Conservation (phyloP, 2,888 invertebrate species). For the Drosophila meridiana region DNA sequence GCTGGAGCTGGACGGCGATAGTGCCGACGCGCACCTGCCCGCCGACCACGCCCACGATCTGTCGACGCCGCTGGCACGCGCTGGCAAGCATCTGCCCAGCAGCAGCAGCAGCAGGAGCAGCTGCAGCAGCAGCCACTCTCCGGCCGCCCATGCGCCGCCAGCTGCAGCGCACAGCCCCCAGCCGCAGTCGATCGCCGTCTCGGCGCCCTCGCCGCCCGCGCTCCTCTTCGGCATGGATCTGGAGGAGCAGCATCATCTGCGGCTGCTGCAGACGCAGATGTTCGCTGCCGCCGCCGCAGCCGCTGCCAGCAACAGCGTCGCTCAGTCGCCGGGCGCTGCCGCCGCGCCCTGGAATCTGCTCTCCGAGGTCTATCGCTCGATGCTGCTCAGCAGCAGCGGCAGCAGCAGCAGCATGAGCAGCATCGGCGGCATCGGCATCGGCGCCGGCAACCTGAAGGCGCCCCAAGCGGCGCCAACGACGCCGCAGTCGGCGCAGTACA, state of each 20-base stretch:
- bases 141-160: background rate
- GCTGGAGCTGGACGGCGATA: conserved; percentile 57
- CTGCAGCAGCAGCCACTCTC: conserved; percentile 3
- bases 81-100: conserved; percentile 27
- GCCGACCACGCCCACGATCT: conserved; percentile 33
- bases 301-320: conserved; percentile 60
- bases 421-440: background rate
- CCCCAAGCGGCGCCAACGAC: conserved; percentile 43
- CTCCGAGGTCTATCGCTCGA: conserved; percentile 84
- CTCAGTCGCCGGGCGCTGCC: conserved; percentile 15
- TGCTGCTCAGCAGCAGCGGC: conserved; percentile 74
- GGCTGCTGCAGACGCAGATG: conserved; percentile 82
- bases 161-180: conserved; percentile 15
- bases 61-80: conserved; percentile 30
- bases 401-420: background rate
- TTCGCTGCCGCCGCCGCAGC: conserved; percentile 82
- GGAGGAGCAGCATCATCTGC: conserved; percentile 77
- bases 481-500: conserved; percentile 70
- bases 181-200: background rate
- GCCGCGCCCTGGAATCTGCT: conserved; percentile 80
- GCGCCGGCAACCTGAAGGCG: conserved; percentile 36
- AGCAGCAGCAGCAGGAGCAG: background rate
- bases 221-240: conserved; percentile 61
- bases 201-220: conserved; percentile 30
- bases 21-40: conserved; percentile 13